phyloP scores from a whole-genome alignment of 2,113 vertebrate genomes.

The Burhinus bistriatus region DNA sequence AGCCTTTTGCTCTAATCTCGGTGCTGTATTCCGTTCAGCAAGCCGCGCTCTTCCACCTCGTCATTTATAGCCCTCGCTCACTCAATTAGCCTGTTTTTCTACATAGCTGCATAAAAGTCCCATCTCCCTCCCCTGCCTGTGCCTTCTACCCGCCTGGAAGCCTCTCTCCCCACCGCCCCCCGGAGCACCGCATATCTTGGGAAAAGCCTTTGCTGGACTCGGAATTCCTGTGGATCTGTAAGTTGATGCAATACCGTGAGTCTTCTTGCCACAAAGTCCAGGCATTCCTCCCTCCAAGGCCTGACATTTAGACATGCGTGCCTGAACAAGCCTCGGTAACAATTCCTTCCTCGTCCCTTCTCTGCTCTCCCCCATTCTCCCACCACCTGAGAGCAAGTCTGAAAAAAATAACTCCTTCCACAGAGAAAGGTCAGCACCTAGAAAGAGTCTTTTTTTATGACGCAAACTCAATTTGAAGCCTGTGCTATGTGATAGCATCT shows the following conservation, averaged over 20 bases:
- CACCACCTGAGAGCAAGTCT: not conserved
- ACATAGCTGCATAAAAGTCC: not conserved
- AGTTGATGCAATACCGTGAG: not conserved
- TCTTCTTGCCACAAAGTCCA: not conserved
- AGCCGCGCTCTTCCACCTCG: not conserved
- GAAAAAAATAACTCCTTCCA: not conserved
- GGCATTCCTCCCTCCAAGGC: conserved; percentile 25
- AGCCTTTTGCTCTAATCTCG: not conserved
- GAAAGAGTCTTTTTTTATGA: not conserved
- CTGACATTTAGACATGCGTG: conserved; percentile 27
- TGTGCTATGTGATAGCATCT: not conserved
- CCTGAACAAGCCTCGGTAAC: not conserved
- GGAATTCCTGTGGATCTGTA: not conserved
- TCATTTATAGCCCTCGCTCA: not conserved
- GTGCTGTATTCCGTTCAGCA: not conserved
- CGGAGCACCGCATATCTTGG: not conserved
- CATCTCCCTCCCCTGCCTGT: not conserved
- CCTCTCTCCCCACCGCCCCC: not conserved
- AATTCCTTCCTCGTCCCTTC: not conserved
- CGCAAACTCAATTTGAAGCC: not conserved
- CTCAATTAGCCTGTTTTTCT: not conserved
- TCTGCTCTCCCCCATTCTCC: not conserved
- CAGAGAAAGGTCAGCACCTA: conserved; percentile 6
- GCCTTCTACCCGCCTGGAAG: not conserved
- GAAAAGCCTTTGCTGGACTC: not conserved